Conservation (phyloP, 2,113 vertebrate species). For the Muntiacus muntjak region DNA sequence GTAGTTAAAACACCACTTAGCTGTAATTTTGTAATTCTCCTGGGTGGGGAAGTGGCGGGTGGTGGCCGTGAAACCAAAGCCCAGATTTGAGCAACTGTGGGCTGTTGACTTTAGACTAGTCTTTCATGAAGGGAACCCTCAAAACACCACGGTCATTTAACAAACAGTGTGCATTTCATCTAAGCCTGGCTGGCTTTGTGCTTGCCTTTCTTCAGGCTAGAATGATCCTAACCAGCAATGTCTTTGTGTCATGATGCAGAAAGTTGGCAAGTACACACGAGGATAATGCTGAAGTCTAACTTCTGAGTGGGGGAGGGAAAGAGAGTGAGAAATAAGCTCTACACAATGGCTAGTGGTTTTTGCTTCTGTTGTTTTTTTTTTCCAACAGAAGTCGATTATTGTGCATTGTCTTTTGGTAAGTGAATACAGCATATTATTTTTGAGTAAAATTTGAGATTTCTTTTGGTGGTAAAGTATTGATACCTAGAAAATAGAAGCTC, state of each 20-base stretch:
- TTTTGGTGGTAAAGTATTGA: conserved; percentile 17
- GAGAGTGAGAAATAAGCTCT: neutral
- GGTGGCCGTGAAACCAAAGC: conserved; percentile 39
- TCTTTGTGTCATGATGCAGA: conserved; percentile 57
- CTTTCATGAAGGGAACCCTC: conserved; percentile 56
- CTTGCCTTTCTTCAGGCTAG: conserved; percentile 52
- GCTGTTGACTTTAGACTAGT: conserved; percentile 35
- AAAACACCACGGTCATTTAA: neutral
- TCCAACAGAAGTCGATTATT: conserved; percentile 41
- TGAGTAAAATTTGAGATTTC: conserved; percentile 34
- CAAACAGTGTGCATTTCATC: conserved; percentile 41
- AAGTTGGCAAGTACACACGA: conserved; percentile 11
- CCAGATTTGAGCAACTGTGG: conserved; percentile 42
- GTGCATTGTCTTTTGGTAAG: conserved; percentile 35
- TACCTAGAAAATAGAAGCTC: conserved; percentile 20
- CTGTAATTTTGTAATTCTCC: conserved; percentile 59
- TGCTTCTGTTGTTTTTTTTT: neutral
- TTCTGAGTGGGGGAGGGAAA: conserved; percentile 31
- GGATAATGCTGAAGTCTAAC: conserved; percentile 30
- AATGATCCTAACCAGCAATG: conserved; percentile 52
- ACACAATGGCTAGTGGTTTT: neutral
- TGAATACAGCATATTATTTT: conserved; percentile 39
- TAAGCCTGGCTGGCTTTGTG: conserved; percentile 38
- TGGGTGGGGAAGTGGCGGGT: conserved; percentile 35
- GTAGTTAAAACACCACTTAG: conserved; percentile 47